Base-by-base conservation (phyloP, 2,797 vertebrate species). In the Arnoldichthys spilopterus region DNA sequence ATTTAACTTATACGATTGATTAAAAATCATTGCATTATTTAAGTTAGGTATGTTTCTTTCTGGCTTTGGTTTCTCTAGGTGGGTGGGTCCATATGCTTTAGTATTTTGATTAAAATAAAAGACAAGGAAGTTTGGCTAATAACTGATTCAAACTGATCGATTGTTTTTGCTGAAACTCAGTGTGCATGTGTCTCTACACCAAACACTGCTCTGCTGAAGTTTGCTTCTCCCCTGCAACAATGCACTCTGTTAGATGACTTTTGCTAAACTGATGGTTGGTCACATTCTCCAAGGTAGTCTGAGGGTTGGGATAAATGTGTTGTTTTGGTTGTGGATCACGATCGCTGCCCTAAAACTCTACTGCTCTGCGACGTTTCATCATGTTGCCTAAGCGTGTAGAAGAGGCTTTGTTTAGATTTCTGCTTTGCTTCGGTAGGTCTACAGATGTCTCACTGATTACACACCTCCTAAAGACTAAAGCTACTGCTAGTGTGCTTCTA, bases 251-350 rank as follows among this genome's bases (percentile, higher is more conserved):
- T 40, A 64, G 26, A 62, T 62, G 28, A 32, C 15, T 34, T 37
- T 37, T 12, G 3, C 18, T 40, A n/a, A 22, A 40, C 20, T n/a
- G 9, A 9, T 20, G 62, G 15, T 43, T 64, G 61, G 5, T 3
- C 40, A 67, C 34, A 40, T 67, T 45, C 24, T 43, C 12, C 9
- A 24, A 26, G 26, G 13, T 43, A 26, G 64, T 26, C 22, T 13
- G 16, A 28, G 16, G 22, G 62, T 18, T 32, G 18, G 63, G 34
- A 63, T 34, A 51, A 13, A 49, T 51, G 72, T 34, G 30, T 1
- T 62, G 43, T 47, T 62, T 15, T 63, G 51, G 32, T 40, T 49
- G 30, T 54, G 68, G 43, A 54, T 72, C 32, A 70, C 9, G 26
- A 12, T 9, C 30, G 47, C 26, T 68, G 43, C 43, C 3, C 66